These are phyloP conservation scores for Nibea coibor DNA, from an alignment of 2,113 vertebrate genomes.

Conservation along the genomic window DNA sequence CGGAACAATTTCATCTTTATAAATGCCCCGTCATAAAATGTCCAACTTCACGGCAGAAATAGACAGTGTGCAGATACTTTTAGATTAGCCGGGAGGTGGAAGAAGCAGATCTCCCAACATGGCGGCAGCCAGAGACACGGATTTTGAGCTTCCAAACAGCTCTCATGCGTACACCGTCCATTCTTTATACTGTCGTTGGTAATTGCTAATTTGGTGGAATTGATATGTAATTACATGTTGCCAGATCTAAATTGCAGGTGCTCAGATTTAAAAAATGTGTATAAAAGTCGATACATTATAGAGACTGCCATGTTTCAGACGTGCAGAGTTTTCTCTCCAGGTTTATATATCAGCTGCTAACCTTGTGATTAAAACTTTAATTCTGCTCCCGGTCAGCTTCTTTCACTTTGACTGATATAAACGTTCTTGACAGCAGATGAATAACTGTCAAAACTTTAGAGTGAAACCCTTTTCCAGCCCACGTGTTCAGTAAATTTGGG, in stretches of 20 bases:
- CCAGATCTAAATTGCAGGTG: conserved; percentile 11
- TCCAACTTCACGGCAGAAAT: no score
- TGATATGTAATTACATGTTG: conserved; percentile 15
- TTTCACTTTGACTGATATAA: conserved; percentile 7
- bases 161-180: no score
- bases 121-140: no score
- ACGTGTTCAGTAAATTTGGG: conserved; percentile 27
- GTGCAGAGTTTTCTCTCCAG: neutral
- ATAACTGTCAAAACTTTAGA: conserved; percentile 38
- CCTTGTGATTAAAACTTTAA: neutral
- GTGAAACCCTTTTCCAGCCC: conserved; percentile 31
- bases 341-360: neutral
- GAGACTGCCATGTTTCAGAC: neutral
- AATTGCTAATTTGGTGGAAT: no score
- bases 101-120: no score
- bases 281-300: neutral
- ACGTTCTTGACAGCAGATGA: neutral
- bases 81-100: no score
- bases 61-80: no score
- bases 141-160: no score
- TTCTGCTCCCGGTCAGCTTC: neutral
- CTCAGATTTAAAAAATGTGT: neutral
- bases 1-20: no score
- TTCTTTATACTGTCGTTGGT: no score
- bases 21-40: no score